These are phyloP conservation scores for Sakesphorus luctuosus DNA, from an alignment of 2,113 vertebrate species.

Conservation along the genomic window DNA sequence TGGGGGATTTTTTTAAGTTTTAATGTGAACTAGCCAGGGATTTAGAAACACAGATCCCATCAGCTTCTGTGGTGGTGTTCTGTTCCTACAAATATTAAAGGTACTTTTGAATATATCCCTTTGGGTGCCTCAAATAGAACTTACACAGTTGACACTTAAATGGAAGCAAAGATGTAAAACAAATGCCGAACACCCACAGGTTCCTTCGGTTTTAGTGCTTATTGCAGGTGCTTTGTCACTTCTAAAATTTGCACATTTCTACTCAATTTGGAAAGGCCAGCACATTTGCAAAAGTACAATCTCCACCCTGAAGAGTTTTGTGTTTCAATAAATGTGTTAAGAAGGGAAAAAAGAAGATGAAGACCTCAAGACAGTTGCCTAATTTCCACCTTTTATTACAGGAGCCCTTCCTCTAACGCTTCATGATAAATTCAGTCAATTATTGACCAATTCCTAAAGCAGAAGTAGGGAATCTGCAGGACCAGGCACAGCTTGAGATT, in stretches of 20 bases:
- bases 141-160: not conserved
- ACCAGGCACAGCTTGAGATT: not conserved
- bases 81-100: not conserved
- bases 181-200: not conserved
- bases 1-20: rapidly evolving
- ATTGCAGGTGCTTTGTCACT: not conserved
- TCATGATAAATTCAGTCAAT: not conserved
- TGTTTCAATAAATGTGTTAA: not conserved
- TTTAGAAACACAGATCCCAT: not conserved
- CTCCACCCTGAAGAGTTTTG: not conserved
- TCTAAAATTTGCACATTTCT: conserved; percentile 3
- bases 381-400: not conserved
- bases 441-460: not conserved
- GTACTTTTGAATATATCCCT: not conserved
- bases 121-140: not conserved
- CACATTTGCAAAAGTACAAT: conserved; percentile 8
- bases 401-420: not conserved
- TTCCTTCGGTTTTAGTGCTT: not conserved
- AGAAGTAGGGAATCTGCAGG: not conserved
- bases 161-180: not conserved
- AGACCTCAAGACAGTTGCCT: not conserved
- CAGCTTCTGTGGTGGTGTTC: not conserved
- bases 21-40: not conserved
- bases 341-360: not conserved
- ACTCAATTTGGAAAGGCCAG: conserved; percentile 19